A percentile compares a stretch with the other conserved stretches of the same genome.
Conservation (phyloP, 2,888 invertebrate species). For the Chironomus riparius region DNA sequence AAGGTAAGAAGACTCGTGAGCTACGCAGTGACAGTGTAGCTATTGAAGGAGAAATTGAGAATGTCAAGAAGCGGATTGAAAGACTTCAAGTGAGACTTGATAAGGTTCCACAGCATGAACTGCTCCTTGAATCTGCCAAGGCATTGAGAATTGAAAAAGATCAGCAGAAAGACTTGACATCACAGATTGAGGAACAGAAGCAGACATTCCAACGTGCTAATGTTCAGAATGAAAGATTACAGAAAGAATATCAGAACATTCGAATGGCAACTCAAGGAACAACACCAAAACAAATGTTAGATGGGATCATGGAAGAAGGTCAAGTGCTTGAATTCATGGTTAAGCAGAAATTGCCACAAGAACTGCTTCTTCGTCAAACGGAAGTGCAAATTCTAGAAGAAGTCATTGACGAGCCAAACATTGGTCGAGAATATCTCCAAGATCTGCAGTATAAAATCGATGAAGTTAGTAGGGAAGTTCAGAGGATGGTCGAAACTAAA, state of each 20-base stretch:
- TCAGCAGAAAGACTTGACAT: constrained; percentile 31
- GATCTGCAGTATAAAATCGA: constrained; percentile 55
- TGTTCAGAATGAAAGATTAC: constrained; percentile 28
- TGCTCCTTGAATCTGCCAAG: constrained; percentile 31
- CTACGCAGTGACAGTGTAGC: constrained; percentile 74
- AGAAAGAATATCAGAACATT: constrained; percentile 31
- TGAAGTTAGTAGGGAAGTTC: constrained; percentile 52
- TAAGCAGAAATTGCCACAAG: constrained; percentile 70
- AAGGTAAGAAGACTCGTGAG: constrained; percentile 61
- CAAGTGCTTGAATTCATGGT: constrained; percentile 60
- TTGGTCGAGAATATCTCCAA: constrained; percentile 56
- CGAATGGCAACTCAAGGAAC: constrained; percentile 29
- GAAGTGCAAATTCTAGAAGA: constrained; percentile 60
- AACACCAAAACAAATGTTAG: constrained; percentile 30
- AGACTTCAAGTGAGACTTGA: constrained; percentile 30
- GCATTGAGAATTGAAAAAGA: constrained; percentile 31
- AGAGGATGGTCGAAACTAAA: constrained; percentile 61
- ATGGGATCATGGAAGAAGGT: constrained; percentile 30
- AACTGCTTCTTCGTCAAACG: constrained; percentile 53
- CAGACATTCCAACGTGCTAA: constrained; percentile 29
- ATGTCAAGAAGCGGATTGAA: constrained; percentile 37
- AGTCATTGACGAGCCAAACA: constrained; percentile 56
- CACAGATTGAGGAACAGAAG: constrained; percentile 31
- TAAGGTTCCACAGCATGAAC: constrained; percentile 31
- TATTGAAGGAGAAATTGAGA: constrained; percentile 79